Evolutionary conservation across 2,113 vertebrate genomes (phyloP).

Genomic region (Aspiorhynchus laticeps): DNA sequence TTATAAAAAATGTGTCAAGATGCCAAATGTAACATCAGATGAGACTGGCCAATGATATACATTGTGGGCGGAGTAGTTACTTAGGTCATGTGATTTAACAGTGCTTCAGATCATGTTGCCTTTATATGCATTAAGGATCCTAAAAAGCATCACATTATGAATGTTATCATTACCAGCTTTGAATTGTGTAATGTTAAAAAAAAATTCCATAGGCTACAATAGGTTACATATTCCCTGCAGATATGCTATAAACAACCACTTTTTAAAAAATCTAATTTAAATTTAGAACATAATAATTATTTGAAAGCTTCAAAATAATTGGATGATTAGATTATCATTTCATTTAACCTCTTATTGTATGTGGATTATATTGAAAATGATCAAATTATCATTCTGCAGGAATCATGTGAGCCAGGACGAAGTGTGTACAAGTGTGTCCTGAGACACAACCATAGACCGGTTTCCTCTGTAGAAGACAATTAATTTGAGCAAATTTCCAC

Average conservation of each 20-base stretch:
- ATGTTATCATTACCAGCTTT: not conserved
- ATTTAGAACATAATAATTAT: not conserved
- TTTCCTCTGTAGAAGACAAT: too few relatives aligned
- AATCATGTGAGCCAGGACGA: too few relatives aligned
- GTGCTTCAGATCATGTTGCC: not conserved
- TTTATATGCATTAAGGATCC: not conserved
- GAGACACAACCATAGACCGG: too few relatives aligned
- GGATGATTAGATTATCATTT: not conserved
- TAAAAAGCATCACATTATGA: not conserved
- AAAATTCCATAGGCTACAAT: not conserved
- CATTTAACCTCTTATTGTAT: not conserved
- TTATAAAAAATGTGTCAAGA: slow-evolving; percentile 43
- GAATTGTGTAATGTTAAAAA: not conserved
- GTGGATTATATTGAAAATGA: not conserved
- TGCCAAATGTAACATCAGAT: not conserved
- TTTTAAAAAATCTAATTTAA: not conserved
- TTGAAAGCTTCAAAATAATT: not conserved
- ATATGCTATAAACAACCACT: not conserved
- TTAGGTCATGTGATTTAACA: slow-evolving; percentile 32
- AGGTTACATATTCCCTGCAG: not conserved
- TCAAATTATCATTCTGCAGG: not conserved
- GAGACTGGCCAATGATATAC: slow-evolving; percentile 27
- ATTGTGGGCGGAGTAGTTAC: not conserved
- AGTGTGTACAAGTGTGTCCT: too few relatives aligned
- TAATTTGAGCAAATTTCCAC: too few relatives aligned